These are phyloP conservation scores for Aromia moschata DNA, from an alignment of 2,888 invertebrate species.

Conservation along the genomic window DNA sequence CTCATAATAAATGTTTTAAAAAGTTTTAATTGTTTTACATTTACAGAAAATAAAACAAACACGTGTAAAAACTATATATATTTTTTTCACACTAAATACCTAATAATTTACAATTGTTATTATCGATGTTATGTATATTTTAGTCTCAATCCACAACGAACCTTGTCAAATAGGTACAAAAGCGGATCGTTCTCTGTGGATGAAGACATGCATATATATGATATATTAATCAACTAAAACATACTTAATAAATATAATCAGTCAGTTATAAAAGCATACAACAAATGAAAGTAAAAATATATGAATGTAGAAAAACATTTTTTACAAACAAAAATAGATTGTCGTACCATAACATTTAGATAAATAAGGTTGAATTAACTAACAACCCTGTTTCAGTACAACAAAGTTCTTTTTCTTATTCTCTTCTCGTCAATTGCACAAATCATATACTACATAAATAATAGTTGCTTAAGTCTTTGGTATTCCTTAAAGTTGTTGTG, in stretches of 20 bases:
- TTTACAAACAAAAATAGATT: neutral
- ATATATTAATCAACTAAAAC: conserved; percentile 2
- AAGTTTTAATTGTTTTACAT: neutral
- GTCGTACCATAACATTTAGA: neutral
- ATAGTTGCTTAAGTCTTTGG: conserved; percentile 22
- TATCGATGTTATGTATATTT: conserved; percentile 17
- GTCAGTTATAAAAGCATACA: conserved; percentile 13
- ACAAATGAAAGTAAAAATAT: neutral
- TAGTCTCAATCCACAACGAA: conserved; percentile 17
- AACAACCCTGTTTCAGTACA: conserved; percentile 14
- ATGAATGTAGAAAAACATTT: neutral
- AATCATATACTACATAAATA: neutral
- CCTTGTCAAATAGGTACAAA: neutral
- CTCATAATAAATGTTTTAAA: conserved; percentile 11
- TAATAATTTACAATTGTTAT: conserved; percentile 26
- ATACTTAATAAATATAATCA: conserved; percentile 11
- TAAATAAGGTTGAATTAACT: conserved; percentile 9
- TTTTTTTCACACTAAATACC: conserved; percentile 36
- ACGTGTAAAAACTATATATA: conserved; percentile 39
- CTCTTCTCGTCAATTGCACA: conserved; percentile 2
- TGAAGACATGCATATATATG: conserved; percentile 6
- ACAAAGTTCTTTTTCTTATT: neutral
- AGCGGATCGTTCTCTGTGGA: neutral
- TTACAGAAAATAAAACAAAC: conserved; percentile 18
- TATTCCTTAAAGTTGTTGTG: conserved; percentile 2